Conservation (phyloP, 64 coral and sea anemone species). For the Acropora tenuis region DNA sequence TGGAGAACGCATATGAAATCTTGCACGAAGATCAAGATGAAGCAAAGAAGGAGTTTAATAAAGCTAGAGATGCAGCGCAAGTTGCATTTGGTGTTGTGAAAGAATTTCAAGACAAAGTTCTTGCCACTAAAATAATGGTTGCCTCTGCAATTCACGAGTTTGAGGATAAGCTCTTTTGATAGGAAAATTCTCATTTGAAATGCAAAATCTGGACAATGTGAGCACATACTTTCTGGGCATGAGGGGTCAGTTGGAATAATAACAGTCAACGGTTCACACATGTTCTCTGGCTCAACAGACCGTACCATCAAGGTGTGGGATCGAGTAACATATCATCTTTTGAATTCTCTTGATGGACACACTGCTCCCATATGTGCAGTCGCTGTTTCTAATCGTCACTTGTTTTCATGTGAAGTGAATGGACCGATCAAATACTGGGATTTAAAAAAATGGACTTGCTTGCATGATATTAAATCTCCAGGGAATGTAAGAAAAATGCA, state of each 20-base stretch:
- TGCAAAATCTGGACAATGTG: constrained; percentile 57
- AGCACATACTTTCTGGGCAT: constrained; percentile 82
- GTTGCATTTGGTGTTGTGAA: constrained; percentile 91
- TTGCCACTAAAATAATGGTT: constrained; percentile 98
- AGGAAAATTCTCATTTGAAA: constrained; percentile 88
- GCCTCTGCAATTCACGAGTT: constrained; percentile 96
- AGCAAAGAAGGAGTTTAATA: constrained; percentile 96
- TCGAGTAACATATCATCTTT: constrained; percentile 67
- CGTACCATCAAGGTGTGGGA: constrained; percentile 77
- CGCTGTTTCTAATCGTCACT: constrained; percentile 75
- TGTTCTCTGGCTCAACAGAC: constrained; percentile 92
- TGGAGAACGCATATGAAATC: constrained; percentile 98
- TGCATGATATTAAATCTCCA: constrained; percentile 60
- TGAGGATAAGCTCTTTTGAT: constrained; percentile 95
- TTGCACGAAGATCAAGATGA: constrained; percentile 77
- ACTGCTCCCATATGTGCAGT: constrained; percentile 66
- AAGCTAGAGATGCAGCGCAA: constrained; percentile 95
- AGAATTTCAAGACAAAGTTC: constrained; percentile 83
- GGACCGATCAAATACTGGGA: constrained; percentile 90
- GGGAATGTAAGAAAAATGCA: constrained; percentile 51
- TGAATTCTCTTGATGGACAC: constrained; percentile 58
- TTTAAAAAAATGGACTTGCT: constrained; percentile 68
- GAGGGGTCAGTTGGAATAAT: constrained; percentile 77
- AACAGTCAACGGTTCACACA: constrained; percentile 46
- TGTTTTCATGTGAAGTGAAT: constrained; percentile 76